Evolutionary conservation across 2,888 invertebrate genomes (phyloP), one percentile per base, ranked within the genome.

Genomic region (Scaptomyza caliginosa): DNA sequence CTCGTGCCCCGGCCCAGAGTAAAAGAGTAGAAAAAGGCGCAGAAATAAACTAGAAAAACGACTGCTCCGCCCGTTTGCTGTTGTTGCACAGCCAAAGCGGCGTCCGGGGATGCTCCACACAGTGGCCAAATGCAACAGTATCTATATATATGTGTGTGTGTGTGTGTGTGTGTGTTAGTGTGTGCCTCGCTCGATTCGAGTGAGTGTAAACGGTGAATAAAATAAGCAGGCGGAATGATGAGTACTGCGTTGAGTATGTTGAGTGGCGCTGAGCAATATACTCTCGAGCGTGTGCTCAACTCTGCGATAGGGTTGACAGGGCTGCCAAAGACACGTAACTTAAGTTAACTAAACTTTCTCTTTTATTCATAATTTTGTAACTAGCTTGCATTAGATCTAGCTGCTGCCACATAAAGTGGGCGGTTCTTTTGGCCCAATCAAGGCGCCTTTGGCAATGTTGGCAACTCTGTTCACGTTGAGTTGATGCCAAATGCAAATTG

Each of bases 1-100:
- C 71, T 68, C 54, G 50, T 69, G 71, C 68, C 54, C 64, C 64
- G 24, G 11, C 10, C 0, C 42, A 16, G 16, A 6, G 62, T 55
- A 39, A 45, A 58, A 34, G 65, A 55, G 60, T 55, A 67, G 58
- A 77, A 86, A 86, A 80, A 65, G 71, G 59, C 71, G 59, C 68
- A 79, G 65, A 79, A 79, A 79, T 82, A 77, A 77, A 87, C 86
- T 86, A 89, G 82, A 85, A 89, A 83, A 83, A 76, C 70, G 71
- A 49, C 86, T 86, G 89, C 89, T 87, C 88, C 88, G 88, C 88
- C 88, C 75, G 89, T 34, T 32, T 34, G 34, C 13, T 34, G 16
- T 80, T 66, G 88, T 77, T 74, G 62, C 65, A 68, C 57, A 52
- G 51, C 46, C 34, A 55, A 50, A 46, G 16, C 21, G 40, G 45